These are phyloP conservation scores for Copidosoma floridanum DNA, from an alignment of 1,140 invertebrate genomes.

Conservation along the genomic window DNA sequence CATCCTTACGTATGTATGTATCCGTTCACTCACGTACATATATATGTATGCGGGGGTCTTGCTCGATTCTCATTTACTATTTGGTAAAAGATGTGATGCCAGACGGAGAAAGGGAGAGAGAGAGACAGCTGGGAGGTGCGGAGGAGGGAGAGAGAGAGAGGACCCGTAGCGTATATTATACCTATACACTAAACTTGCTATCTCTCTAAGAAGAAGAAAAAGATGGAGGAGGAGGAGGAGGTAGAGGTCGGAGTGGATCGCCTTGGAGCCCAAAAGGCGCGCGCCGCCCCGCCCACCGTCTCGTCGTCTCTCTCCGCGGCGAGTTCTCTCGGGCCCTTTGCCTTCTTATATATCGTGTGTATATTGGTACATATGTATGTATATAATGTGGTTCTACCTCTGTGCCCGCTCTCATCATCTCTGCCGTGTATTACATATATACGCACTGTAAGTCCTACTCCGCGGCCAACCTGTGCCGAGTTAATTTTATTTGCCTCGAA, in stretches of 20 bases:
- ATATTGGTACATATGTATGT: no score
- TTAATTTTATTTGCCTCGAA: conserved; percentile 8
- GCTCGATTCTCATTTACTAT: conserved; percentile 37
- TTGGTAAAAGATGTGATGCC: conserved; percentile 47
- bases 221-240: no score
- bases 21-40: no score
- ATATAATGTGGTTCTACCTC: no score
- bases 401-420: no score
- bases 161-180: no score
- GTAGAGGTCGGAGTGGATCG: conserved; percentile 50
- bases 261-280: conserved; percentile 51
- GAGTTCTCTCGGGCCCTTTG: not conserved
- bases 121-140: conserved; percentile 1
- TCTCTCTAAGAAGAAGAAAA: conserved; percentile 41
- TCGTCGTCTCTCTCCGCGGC: conserved; percentile 37
- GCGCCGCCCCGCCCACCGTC: conserved; percentile 52
- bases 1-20: no score
- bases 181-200: no score
- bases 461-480: conserved; percentile 7
- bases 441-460: conserved; percentile 33
- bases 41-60: no score
- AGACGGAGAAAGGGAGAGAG: not conserved
- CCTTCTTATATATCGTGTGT: no score
- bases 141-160: not conserved
- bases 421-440: no score